These are phyloP conservation scores for Larimichthys crocea DNA, from an alignment of 2,113 vertebrate species.

Conservation along the genomic window DNA sequence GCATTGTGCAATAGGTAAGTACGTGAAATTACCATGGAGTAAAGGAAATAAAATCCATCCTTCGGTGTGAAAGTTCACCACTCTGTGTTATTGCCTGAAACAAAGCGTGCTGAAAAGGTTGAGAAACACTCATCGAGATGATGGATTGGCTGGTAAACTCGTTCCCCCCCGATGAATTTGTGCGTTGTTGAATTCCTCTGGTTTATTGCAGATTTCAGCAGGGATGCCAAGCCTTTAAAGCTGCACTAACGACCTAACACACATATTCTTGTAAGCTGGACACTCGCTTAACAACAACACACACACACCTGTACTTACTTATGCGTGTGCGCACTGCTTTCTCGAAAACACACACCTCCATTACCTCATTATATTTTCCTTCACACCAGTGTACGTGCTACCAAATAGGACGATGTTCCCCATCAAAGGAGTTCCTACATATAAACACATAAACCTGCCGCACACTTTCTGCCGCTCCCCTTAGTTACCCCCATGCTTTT, in stretches of 20 bases:
- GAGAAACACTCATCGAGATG: slow-evolving; percentile 43
- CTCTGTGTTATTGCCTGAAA: slow-evolving; percentile 21
- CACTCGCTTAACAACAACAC: slow-evolving; percentile 37
- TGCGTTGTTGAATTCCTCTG: slow-evolving; percentile 62
- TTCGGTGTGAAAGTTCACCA: slow-evolving; percentile 24
- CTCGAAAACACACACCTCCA: slow-evolving; percentile 30
- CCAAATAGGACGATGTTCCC: slow-evolving; percentile 39
- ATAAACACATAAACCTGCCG: slow-evolving; percentile 15
- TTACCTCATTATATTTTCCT: slow-evolving; percentile 70
- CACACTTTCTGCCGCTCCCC: slow-evolving; percentile 9
- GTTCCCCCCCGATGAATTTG: slow-evolving; percentile 55
- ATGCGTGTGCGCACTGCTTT: slow-evolving; percentile 10
- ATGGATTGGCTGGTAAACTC: slow-evolving; percentile 62
- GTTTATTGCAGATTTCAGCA: slow-evolving; percentile 69
- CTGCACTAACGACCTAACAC: slow-evolving; percentile 69
- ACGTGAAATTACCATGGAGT: not conserved
- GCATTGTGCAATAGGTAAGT: not conserved
- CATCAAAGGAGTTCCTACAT: slow-evolving; percentile 64
- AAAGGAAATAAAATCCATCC: slow-evolving; percentile 32
- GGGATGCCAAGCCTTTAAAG: slow-evolving; percentile 69
- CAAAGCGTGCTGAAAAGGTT: slow-evolving; percentile 22
- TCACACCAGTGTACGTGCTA: slow-evolving; percentile 43
- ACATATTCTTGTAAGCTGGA: slow-evolving; percentile 52
- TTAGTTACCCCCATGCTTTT: slow-evolving; percentile 28
- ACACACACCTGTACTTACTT: slow-evolving; percentile 55